A percentile compares a stretch with the other conserved stretches of the same genome.
These are phyloP conservation scores for Pachyrhynchus sulphureomaculatus DNA, from an alignment of 1,140 invertebrate species.

Conservation along the genomic window DNA sequence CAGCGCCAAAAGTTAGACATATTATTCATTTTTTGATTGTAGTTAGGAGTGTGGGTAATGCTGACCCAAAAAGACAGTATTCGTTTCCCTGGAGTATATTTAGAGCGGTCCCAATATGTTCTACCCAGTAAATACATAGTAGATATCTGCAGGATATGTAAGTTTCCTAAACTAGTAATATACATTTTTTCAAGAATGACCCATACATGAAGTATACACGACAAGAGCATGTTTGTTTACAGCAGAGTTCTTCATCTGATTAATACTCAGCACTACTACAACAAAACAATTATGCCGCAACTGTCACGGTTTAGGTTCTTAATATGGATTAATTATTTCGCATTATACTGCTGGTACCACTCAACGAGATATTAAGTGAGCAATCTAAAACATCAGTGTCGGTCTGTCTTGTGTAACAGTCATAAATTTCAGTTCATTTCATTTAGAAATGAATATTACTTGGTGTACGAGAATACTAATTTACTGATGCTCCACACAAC, in stretches of 20 bases:
- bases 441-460: constrained; percentile 2
- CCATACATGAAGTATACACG: constrained; percentile 11
- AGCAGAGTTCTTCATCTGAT: constrained; percentile 18
- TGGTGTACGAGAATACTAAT: no score
- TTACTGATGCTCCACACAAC: no score
- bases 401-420: not conserved
- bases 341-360: constrained; percentile 10
- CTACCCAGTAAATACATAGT: not conserved
- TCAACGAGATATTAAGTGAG: constrained; percentile 23
- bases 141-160: no score
- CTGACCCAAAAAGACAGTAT: no score
- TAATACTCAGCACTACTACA: constrained; percentile 20
- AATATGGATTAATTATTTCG: constrained; percentile 30
- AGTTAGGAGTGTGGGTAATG: no score
- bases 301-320: constrained; percentile 24
- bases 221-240: constrained; percentile 24
- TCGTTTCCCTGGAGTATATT: no score
- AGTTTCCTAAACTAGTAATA: no score
- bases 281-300: constrained; percentile 24
- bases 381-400: constrained; percentile 1
- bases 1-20: no score
- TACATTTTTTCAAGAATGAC: not conserved
- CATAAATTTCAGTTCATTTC: not conserved
- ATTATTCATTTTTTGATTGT: no score
- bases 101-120: no score